These are phyloP conservation scores for Musca vetustissima DNA, from an alignment of 1,140 invertebrate species.

Conservation along the genomic window DNA sequence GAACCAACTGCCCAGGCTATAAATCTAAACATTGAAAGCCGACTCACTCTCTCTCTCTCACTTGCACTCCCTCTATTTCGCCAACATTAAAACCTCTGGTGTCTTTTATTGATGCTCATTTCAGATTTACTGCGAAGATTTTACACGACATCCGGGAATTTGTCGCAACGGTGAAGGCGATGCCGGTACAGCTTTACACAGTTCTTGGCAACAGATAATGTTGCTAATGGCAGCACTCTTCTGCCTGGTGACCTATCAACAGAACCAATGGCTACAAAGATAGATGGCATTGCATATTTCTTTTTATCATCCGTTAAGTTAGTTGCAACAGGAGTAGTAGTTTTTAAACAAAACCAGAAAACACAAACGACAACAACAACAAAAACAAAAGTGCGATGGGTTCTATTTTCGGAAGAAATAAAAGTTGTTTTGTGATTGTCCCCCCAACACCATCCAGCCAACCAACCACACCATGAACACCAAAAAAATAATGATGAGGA, in stretches of 20 bases:
- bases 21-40: not conserved
- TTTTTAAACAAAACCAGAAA: no score
- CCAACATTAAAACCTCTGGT: not conserved
- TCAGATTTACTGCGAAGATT: slow-evolving; percentile 50
- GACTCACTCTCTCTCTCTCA: not conserved
- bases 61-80: no score
- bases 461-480: no score
- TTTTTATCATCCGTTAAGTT: no score
- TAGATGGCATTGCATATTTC: slow-evolving; percentile 2
- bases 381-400: no score
- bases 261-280: slow-evolving; percentile 8
- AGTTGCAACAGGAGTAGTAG: no score
- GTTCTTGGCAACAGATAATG: slow-evolving; percentile 5
- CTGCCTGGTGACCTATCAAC: slow-evolving; percentile 6
- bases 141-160: slow-evolving; percentile 41
- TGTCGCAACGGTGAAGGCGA: slow-evolving; percentile 38
- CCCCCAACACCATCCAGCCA: no score
- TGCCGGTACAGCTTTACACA: slow-evolving; percentile 25
- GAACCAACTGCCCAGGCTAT: not conserved
- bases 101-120: not conserved
- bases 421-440: no score
- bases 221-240: not conserved
- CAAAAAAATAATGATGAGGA: no score
- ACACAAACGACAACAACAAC: no score
- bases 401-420: no score